Evolutionary conservation across 2,797 vertebrate genomes (phyloP), one percentile per base, ranked within the genome.

Genomic region (Odontamblyopus lacepedii): DNA sequence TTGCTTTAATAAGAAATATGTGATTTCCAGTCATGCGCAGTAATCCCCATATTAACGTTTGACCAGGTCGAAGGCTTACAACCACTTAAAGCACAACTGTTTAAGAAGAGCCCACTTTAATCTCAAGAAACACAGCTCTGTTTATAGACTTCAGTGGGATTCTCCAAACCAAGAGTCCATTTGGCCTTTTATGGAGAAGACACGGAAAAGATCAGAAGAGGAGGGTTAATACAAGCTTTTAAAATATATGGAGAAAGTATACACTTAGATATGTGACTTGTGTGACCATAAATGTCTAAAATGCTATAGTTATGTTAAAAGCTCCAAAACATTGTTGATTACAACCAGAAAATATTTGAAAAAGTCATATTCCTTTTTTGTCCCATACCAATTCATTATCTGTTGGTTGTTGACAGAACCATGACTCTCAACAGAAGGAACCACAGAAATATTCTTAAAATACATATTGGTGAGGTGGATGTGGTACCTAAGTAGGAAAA

Each of bases 151-250:
- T 78, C 70, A 73, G 69, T 63, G 32, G 69, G 72, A 81, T 71
- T 13, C 18, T 68, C 68, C 63, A 30, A 75, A 61, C 38, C 29
- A 60, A 12, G 16, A 69, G 8, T 30, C 64, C 15, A 71, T 78
- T 50, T 82, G 53, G 48, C 76, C 81, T 75, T 83, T 80, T 85
- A 77, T 85, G 78, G 77, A 79, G 56, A 67, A 68, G 23, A 44
- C 19, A 73, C 9, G 57, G 13, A 44, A 16, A 59, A 50, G 51
- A n/a, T 15, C 19, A 15, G 70, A 29, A 27, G 12, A 1, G 30
- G 11, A 38, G 18, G 9, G 26, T 27, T n/a, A 15, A 48, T 48
- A 5, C 44, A 48, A 48, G 44, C 44, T 55, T 55, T 55, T 55
- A 55, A 55, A 55, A 9, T 19, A n/a, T 55, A 55, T 55, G 44